These are phyloP conservation scores for Dicentrarchus labrax DNA, from an alignment of 2,113 vertebrate species.

Conservation along the genomic window DNA sequence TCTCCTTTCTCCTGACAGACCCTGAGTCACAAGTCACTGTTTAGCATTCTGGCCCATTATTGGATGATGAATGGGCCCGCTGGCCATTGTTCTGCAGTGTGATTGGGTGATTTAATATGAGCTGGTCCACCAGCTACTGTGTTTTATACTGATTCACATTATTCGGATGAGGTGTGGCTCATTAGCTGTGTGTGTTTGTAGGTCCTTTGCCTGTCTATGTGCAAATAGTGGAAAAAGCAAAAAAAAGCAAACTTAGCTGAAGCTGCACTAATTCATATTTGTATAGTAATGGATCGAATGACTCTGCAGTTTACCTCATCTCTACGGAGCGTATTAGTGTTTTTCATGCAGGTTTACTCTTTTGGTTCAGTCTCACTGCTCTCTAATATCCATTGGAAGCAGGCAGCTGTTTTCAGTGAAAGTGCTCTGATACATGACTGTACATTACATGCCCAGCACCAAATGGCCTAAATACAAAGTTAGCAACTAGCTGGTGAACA, in stretches of 20 bases:
- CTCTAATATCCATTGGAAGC: background rate
- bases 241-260: background rate
- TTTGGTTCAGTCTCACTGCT: background rate
- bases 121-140: conserved; percentile 16
- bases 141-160: conserved; percentile 15
- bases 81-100: conserved; percentile 44
- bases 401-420: background rate
- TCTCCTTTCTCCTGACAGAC: background rate
- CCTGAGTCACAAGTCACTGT: conserved; percentile 41
- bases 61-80: conserved; percentile 40
- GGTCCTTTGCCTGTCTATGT: background rate
- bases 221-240: background rate
- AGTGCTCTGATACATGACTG: background rate
- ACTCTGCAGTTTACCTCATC: background rate
- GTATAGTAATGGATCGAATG: background rate
- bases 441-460: background rate
- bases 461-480: background rate
- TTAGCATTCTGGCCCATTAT: conserved; percentile 36
- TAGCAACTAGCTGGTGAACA: background rate
- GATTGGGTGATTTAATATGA: conserved; percentile 42
- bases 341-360: background rate
- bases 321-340: background rate
- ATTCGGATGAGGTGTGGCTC: background rate
- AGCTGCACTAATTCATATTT: background rate
- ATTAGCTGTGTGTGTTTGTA: conserved; percentile 7